Evolutionary conservation across 2,113 vertebrate species (phyloP).

Genomic region (Excalfactoria chinensis): DNA sequence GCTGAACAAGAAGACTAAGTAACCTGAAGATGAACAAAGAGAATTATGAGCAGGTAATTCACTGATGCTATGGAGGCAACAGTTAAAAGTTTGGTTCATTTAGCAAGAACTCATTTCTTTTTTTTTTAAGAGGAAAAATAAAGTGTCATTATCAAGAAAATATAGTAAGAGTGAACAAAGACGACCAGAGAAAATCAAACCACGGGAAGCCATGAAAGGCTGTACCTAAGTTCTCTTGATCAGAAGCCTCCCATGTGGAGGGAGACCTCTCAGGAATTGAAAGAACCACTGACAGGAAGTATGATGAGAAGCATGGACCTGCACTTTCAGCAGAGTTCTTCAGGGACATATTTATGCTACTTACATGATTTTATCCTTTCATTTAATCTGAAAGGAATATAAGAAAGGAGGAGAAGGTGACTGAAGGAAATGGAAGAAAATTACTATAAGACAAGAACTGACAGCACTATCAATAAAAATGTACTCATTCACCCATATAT

Average conservation of each 20-base stretch:
- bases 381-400: neutral
- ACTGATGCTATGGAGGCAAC: neutral
- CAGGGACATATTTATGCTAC: neutral
- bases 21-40: neutral
- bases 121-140: neutral
- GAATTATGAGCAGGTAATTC: neutral
- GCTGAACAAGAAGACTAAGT: neutral
- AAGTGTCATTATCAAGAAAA: neutral
- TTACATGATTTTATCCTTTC: neutral
- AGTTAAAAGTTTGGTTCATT: neutral
- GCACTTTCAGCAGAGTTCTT: neutral
- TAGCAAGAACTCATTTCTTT: neutral
- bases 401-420: neutral
- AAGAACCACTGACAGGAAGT: neutral
- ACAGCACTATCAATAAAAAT: neutral
- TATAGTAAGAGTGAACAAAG: neutral
- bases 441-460: neutral
- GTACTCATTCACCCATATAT: rapidly evolving
- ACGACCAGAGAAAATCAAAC: neutral
- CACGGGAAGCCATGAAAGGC: neutral
- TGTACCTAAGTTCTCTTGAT: neutral
- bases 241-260: neutral
- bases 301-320: neutral
- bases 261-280: neutral
- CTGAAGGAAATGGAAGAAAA: neutral